A percentile compares a stretch with the other conserved stretches of the same genome.
Conservation (phyloP, 1,140 invertebrate genomes). For the Drosophila kohkoa region DNA sequence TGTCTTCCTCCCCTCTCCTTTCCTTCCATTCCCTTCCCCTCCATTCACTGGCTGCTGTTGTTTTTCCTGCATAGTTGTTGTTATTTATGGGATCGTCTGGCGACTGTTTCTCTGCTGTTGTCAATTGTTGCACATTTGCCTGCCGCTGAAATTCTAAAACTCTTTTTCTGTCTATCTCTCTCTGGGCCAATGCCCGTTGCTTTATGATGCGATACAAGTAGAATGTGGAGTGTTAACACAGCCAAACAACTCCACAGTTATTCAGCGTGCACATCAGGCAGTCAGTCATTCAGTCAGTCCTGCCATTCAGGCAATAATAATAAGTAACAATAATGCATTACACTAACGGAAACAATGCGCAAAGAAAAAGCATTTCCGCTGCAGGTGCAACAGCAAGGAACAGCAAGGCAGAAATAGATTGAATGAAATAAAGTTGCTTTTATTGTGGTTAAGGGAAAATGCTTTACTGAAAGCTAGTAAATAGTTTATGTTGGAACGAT, state of each 20-base stretch:
- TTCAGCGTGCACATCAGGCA: conserved; percentile 24
- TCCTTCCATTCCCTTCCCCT: conserved; percentile 17
- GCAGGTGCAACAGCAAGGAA: conserved; percentile 13
- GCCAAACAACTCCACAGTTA: conserved; percentile 19
- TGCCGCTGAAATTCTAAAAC: conserved; percentile 33
- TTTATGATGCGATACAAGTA: conserved; percentile 46
- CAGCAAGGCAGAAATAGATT: not conserved
- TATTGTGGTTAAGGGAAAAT: not conserved
- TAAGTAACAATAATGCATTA: conserved; percentile 39
- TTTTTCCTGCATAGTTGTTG: conserved; percentile 12
- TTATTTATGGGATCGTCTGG: conserved; percentile 69
- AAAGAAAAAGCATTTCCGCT: conserved; percentile 25
- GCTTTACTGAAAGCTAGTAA: not conserved
- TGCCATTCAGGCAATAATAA: conserved; percentile 15
- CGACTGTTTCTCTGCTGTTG: conserved; percentile 71
- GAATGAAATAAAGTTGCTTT: not conserved
- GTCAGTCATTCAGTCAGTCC: conserved; percentile 11
- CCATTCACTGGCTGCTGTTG: conserved; percentile 12
- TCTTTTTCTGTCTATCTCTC: not conserved
- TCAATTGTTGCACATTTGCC: conserved; percentile 80
- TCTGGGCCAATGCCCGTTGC: conserved; percentile 69
- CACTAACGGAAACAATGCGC: conserved; percentile 25
- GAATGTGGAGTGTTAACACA: conserved; percentile 16
- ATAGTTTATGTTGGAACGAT: not conserved
- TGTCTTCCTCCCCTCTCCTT: conserved; percentile 57